phyloP scores from a whole-genome alignment of 2,797 vertebrate genomes.

The Kryptopterus vitreolus region DNA sequence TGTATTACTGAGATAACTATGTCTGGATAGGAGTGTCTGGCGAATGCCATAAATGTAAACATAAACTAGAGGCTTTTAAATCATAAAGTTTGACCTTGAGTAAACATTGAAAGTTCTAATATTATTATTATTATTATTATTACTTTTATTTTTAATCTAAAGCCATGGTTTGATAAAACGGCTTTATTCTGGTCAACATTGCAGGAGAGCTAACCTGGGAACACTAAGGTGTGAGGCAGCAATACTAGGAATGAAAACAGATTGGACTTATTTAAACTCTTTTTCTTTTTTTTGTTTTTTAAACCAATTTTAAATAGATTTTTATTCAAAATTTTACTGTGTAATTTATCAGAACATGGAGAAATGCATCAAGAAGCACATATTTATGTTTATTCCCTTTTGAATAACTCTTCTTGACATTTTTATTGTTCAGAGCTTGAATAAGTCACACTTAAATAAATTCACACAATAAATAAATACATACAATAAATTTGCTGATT shows the following conservation, averaged over 20 bases:
- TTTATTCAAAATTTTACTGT: too few species aligned
- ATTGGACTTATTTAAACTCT: background rate
- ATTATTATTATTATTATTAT: background rate
- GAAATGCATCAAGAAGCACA: background rate
- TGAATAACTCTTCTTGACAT: background rate
- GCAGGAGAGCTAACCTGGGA: background rate
- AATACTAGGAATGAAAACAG: too few species aligned
- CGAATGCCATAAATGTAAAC: too few species aligned
- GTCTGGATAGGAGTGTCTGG: too few species aligned
- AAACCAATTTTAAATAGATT: too few species aligned
- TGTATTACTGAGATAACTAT: too few species aligned
- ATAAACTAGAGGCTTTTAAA: background rate
- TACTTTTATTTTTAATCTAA: background rate
- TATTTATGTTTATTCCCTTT: background rate
- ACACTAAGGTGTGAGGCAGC: background rate
- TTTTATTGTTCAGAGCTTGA: background rate
- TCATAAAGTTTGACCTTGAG: background rate
- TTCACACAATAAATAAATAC: too few species aligned
- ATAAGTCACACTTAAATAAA: too few species aligned
- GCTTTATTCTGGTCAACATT: background rate
- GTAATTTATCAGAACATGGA: background rate
- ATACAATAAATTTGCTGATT: too few species aligned
- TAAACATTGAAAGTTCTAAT: background rate
- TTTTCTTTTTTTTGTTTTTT: background rate
- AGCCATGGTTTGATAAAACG: too few species aligned